phyloP scores from a whole-genome alignment of 2,797 vertebrate species.

The Neosalanx taihuensis region DNA sequence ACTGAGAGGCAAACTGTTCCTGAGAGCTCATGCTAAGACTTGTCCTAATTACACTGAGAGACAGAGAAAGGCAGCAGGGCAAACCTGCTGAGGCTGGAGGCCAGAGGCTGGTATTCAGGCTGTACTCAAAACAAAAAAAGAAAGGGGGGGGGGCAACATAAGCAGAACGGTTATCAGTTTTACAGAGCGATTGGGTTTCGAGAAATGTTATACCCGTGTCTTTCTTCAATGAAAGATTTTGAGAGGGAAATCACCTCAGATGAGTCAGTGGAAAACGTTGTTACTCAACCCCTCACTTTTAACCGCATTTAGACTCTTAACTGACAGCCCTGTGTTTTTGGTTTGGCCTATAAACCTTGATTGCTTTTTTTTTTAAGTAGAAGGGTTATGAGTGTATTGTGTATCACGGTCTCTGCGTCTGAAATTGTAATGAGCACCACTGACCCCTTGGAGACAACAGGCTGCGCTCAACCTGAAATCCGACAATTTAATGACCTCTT shows the following conservation, averaged over 20 bases:
- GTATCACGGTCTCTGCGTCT: too few species aligned
- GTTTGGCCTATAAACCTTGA: constrained; percentile 21
- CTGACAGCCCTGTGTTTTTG: not conserved
- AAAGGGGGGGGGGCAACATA: too few species aligned
- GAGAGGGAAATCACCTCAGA: not conserved
- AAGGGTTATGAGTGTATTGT: too few species aligned
- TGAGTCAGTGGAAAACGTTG: not conserved
- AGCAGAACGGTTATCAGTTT: not conserved
- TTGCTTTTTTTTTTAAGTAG: too few species aligned
- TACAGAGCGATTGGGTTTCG: constrained; percentile 17
- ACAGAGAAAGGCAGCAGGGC: constrained; percentile 9
- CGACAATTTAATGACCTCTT: constrained; percentile 44
- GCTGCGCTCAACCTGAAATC: constrained; percentile 24
- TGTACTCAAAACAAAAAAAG: constrained; percentile 1
- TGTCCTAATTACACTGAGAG: constrained; percentile 34
- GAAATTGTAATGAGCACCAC: constrained; percentile 31
- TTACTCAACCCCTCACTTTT: not conserved
- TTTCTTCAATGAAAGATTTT: not conserved
- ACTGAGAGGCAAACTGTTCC: not conserved
- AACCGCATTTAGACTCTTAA: too few species aligned
- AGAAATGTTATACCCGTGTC: not conserved
- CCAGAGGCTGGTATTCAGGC: not conserved
- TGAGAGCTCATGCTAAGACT: constrained; percentile 41
- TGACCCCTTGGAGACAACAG: constrained; percentile 46
- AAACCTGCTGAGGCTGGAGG: too few species aligned